These are phyloP conservation scores for Drepana falcataria DNA, from an alignment of 2,888 invertebrate genomes.

Conservation along the genomic window DNA sequence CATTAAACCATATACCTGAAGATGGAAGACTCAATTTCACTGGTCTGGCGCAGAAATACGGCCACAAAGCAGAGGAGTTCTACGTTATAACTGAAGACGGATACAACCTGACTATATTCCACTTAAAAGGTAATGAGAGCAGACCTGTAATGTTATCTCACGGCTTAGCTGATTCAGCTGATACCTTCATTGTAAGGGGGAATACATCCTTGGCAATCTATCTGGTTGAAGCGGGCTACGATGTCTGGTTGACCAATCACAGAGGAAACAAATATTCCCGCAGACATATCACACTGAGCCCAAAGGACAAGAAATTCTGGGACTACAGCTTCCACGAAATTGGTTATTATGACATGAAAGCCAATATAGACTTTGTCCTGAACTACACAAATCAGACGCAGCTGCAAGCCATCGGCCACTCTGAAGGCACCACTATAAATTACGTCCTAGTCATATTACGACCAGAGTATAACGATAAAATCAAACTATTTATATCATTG, in stretches of 20 bases:
- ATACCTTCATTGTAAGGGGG: slow-evolving; percentile 27
- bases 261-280: slow-evolving; percentile 79
- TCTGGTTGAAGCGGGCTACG: slow-evolving; percentile 65
- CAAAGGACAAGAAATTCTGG: slow-evolving; percentile 54
- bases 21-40: no score
- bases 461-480: slow-evolving; percentile 78
- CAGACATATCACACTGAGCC: slow-evolving; percentile 54
- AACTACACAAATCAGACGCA: slow-evolving; percentile 59
- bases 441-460: slow-evolving; percentile 67
- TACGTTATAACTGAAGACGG: slow-evolving; percentile 33
- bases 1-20: no score
- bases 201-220: slow-evolving; percentile 20
- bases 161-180: slow-evolving; percentile 21
- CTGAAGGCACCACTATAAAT: slow-evolving; percentile 77
- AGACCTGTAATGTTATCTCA: slow-evolving; percentile 37
- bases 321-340: slow-evolving; percentile 81
- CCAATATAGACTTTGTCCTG: slow-evolving; percentile 56
- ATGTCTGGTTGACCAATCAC: slow-evolving; percentile 42
- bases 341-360: slow-evolving; percentile 82
- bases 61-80: slow-evolving; percentile 17
- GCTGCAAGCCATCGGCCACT: slow-evolving; percentile 82
- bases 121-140: slow-evolving; percentile 25
- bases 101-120: slow-evolving; percentile 29
- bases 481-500: slow-evolving; percentile 62
- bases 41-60: slow-evolving; percentile 17